Evolutionary conservation across 2,888 invertebrate species (phyloP).

Genomic region (Brenthis daphne): DNA sequence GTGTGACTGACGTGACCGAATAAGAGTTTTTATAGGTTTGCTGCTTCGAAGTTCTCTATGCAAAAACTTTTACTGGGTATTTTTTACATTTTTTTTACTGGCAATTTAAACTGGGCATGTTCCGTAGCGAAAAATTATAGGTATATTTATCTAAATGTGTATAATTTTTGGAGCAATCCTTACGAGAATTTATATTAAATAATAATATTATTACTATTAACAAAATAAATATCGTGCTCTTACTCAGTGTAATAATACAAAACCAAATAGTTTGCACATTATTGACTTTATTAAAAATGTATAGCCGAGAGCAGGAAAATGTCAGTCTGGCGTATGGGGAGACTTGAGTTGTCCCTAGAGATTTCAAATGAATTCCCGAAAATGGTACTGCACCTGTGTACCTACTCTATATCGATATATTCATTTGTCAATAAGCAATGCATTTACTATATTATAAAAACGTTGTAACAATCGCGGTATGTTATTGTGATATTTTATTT

Average conservation of each 20-base stretch:
- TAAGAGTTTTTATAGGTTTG: no score
- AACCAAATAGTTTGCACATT: conserved; percentile 2
- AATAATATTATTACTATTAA: background rate
- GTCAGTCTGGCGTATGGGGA: conserved; percentile 2
- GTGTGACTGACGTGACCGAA: no score
- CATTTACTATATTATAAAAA: background rate
- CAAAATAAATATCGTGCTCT: background rate
- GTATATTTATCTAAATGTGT: no score
- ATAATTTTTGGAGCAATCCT: background rate
- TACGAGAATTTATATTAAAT: background rate
- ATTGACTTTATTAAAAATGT: conserved; percentile 24
- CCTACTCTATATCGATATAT: conserved; percentile 18
- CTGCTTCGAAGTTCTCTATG: no score
- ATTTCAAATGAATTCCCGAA: background rate
- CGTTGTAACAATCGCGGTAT: background rate
- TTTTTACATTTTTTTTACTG: no score
- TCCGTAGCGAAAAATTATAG: no score
- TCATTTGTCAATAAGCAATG: background rate
- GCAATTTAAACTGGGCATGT: no score
- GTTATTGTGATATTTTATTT: conserved; percentile 5
- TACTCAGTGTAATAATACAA: background rate
- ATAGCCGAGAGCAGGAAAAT: conserved; percentile 4
- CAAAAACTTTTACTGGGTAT: no score
- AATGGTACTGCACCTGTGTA: conserved; percentile 27
- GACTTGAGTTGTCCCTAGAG: conserved; percentile 16